Conservation (phyloP, 2,888 invertebrate genomes). For the Papilio protenor region DNA sequence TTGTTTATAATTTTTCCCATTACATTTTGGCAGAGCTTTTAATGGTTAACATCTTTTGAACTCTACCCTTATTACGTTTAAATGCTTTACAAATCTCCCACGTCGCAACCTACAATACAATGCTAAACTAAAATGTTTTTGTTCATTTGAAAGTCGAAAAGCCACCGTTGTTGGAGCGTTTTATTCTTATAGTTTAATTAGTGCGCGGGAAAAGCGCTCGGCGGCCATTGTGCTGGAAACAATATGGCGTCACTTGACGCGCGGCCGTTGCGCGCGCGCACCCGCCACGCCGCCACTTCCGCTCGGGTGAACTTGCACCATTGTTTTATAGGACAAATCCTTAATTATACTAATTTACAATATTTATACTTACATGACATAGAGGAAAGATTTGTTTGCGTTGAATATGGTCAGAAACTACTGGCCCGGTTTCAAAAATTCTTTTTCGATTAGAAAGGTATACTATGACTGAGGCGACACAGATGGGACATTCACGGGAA, state of each 20-base stretch:
- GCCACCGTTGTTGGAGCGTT: slow-evolving; percentile 48
- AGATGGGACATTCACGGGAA: too few species aligned
- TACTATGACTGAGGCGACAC: too few species aligned
- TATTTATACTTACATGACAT: too few species aligned
- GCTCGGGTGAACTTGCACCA: slow-evolving; percentile 38
- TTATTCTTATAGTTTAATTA: slow-evolving; percentile 49
- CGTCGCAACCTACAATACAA: slow-evolving; percentile 41
- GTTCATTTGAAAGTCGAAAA: slow-evolving; percentile 54
- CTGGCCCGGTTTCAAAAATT: too few species aligned
- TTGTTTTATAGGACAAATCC: slow-evolving; percentile 2
- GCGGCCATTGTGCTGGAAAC: slow-evolving; percentile 57
- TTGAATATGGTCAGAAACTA: too few species aligned
- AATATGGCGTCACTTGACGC: slow-evolving; percentile 53
- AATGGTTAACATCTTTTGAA: slow-evolving; percentile 1
- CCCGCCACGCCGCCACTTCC: slow-evolving; percentile 57
- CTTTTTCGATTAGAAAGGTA: too few species aligned
- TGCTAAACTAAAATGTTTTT: slow-evolving; percentile 46
- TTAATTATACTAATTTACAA: background rate
- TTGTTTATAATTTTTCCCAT: slow-evolving; percentile 3
- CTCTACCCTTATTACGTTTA: slow-evolving; percentile 3
- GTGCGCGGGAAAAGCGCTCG: slow-evolving; percentile 43
- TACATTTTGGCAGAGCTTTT: background rate
- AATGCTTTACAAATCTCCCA: slow-evolving; percentile 22
- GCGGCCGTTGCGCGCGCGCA: slow-evolving; percentile 61
- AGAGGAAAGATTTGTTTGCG: too few species aligned